Base-by-base conservation (phyloP, 2,888 invertebrate genomes). In the Ommatoiulus sabulosus region DNA sequence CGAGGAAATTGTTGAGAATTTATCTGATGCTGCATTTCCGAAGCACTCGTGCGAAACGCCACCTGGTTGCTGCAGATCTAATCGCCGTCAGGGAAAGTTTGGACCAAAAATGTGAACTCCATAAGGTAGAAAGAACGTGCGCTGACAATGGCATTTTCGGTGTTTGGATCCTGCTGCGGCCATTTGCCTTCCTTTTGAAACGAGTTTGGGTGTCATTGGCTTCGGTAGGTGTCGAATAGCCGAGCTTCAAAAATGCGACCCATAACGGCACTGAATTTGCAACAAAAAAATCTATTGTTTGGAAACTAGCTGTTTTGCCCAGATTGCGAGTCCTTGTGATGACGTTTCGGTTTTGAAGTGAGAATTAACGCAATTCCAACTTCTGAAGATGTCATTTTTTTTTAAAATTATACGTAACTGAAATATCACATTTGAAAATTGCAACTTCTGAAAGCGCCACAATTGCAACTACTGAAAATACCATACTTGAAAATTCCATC, bases 151-250 rank as follows among this genome's bases (percentile, higher is more conserved):
- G 15, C 63, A 63, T n/a, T 63, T 20, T 57, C n/a, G 8, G n/a
- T 63, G 63, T 20, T 63, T 20, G 63, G 15, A 63, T 63, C 63
- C 63, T 20, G 63, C n/a, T 20, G 20, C 63, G 63, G 63, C 63
- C 63, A 63, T 63, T 63, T 63, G 63, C 63, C 63, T 63, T 63
- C 63, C 63, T 63, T 63, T 63, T 63, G 5, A 63, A 63, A 63
- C 63, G 6, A n/a, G 63, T 63, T 63, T 63, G 63, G 63, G 63
- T 63, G 63, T 63, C 63, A 63, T 20, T 63, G 63, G 63, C 63
- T 20, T 3, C 20, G 20, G 63, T 20, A 20, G 15, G 20, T 63
- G 63, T 63, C 63, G 8, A 15, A 20, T 63, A 63, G 63, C 20
- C 0, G 57, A 20, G 20, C 20, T 20, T 20, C 63, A 63, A 63